Evolutionary conservation across 2,797 vertebrate species (phyloP).

Genomic region (Rhinella marina): DNA sequence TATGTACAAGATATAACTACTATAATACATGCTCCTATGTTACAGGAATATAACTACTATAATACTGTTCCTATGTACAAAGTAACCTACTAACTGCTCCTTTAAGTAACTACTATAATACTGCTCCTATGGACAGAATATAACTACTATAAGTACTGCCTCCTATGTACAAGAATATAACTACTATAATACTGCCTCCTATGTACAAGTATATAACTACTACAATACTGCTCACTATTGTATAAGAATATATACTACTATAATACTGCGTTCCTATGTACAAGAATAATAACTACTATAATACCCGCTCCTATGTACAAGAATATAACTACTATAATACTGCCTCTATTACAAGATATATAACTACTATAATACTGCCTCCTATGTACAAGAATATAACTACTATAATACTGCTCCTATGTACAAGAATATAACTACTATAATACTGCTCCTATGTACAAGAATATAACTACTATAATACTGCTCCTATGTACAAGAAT

Average conservation of each 20-base stretch:
- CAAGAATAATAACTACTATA: background rate
- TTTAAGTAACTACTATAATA: conserved; percentile 14
- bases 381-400: conserved; percentile 11
- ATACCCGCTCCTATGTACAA: background rate
- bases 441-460: background rate
- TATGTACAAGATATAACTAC: no score
- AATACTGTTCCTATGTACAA: background rate
- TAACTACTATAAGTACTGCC: no score
- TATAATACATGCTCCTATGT: no score
- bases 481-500: background rate
- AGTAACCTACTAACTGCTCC: no score
- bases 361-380: background rate
- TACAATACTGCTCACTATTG: background rate
- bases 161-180: no score
- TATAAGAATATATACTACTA: background rate
- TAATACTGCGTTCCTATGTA: background rate
- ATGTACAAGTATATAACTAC: background rate
- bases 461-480: background rate
- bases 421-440: background rate
- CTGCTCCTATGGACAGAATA: no score
- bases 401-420: background rate
- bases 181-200: background rate
- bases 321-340: conserved; percentile 9
- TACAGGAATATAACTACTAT: no score
- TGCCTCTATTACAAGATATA: background rate